Evolutionary conservation across 2,888 invertebrate genomes (phyloP), one percentile per base, ranked within the genome.

Genomic region (Nudaria mundana): DNA sequence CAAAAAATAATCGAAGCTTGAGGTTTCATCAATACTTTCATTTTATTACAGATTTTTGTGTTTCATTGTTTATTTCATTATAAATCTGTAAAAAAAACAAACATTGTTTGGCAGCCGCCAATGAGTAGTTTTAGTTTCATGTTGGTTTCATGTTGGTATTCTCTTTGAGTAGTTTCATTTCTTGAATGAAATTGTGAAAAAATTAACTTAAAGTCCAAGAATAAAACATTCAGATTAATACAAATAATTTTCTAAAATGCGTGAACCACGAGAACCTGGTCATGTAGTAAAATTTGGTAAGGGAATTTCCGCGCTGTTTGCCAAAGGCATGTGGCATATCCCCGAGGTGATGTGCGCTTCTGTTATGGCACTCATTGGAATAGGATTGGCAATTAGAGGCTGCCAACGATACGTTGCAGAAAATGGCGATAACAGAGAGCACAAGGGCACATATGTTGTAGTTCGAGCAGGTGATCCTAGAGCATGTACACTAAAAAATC

Each of bases 281-380:
- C 81, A 81, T 52, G 63, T 65, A 48, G 53, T 81, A 1, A 58
- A 43, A 34, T 84, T 83, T 48, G 44, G 52, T 0, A 81, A 76
- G 6, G 24, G 25, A 5, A 10, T 33, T 25, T 10, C 16, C 8
- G 34, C 25, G 6, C 55, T 76, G 15, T 67, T 84, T 11, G 71
- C 64, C 40, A 71, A 58, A 55, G 86, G 65, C n/a, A 83, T 93
- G 90, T 90, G 92, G 82, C 92, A 93, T 70, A 91, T 94, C 56
- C 95, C 95, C 3, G 94, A 94, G 67, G 76, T 94, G 30, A 87
- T 94, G 66, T 91, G 87, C 29, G 81, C 92, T 26, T 68, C 90
- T 0, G 79, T 80, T 5, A 54, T 93, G 58, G 93, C 82, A 0
- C 0, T 93, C 0, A 31, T 91, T 16, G 94, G 94, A 10, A 15